Evolutionary conservation across 2,888 invertebrate genomes (phyloP).

Genomic region (Ophion costatus): DNA sequence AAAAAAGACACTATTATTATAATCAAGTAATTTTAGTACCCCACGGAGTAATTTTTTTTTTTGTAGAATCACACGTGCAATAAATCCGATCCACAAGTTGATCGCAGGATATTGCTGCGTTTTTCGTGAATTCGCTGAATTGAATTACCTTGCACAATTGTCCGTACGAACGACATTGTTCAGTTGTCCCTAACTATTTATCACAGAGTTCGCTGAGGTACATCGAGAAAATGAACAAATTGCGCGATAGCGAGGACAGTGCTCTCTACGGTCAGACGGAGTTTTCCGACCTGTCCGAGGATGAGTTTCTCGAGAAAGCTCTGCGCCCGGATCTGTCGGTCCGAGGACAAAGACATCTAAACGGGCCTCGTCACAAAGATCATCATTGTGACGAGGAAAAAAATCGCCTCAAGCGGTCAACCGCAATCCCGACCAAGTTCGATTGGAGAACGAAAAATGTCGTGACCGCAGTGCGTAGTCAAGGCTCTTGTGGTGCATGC

Average conservation of each 20-base stretch:
- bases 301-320: conserved; percentile 85
- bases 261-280: conserved; percentile 86
- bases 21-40: too few relatives aligned
- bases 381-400: conserved; percentile 62
- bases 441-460: conserved; percentile 88
- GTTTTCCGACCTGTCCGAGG: conserved; percentile 86
- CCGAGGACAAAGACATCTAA: conserved; percentile 73
- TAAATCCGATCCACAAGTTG: background rate
- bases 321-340: conserved; percentile 78
- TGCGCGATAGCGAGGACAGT: conserved; percentile 81
- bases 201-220: conserved; percentile 84
- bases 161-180: conserved; percentile 26
- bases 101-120: too few relatives aligned
- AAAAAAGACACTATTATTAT: too few relatives aligned
- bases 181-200: background rate
- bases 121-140: background rate
- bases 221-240: conserved; percentile 84
- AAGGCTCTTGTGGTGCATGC: conserved; percentile 92
- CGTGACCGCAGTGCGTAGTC: conserved; percentile 88
- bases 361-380: conserved; percentile 71
- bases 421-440: conserved; percentile 76
- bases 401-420: conserved; percentile 71
- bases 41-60: too few relatives aligned
- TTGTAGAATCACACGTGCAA: background rate
- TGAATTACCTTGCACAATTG: conserved; percentile 23